These are phyloP conservation scores for Idaea biselata DNA, from an alignment of 2,888 invertebrate species.

Conservation along the genomic window DNA sequence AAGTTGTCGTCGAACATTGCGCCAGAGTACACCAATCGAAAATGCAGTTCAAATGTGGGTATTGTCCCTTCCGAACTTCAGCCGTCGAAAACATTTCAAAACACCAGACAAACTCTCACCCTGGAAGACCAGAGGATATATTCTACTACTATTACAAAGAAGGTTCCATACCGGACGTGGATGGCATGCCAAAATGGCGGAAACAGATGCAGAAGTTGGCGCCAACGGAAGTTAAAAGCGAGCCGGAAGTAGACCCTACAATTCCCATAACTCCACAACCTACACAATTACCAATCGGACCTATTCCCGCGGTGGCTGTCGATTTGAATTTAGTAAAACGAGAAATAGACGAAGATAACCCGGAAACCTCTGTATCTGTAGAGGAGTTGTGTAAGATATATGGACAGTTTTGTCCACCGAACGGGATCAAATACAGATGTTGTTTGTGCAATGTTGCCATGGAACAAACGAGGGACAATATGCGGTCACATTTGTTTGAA, in stretches of 20 bases:
- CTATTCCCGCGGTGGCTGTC: conserved; percentile 22
- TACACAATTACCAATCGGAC: conserved; percentile 6
- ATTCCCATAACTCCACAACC: conserved; percentile 5
- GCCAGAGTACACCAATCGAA: conserved; percentile 81
- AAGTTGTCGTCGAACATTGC: conserved; percentile 82
- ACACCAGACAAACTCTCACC: conserved; percentile 82
- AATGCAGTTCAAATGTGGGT: conserved; percentile 85
- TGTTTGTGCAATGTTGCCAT: conserved; percentile 81
- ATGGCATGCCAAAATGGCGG: conserved; percentile 59
- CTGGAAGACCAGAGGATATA: conserved; percentile 53
- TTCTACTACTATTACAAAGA: conserved; percentile 80
- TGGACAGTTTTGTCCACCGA: conserved; percentile 71
- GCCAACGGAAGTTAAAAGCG: conserved; percentile 45
- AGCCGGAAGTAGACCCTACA: conserved; percentile 28
- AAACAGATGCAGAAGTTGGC: conserved; percentile 47
- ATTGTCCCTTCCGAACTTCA: conserved; percentile 82
- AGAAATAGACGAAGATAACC: conserved; percentile 39
- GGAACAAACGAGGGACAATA: conserved; percentile 79
- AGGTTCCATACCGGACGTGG: conserved; percentile 52
- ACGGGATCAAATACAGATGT: conserved; percentile 80
- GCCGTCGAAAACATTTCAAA: conserved; percentile 78
- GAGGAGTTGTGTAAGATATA: conserved; percentile 54
- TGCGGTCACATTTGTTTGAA: conserved; percentile 84
- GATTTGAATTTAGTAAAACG: conserved; percentile 64
- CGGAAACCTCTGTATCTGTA: conserved; percentile 32